phyloP scores from a whole-genome alignment of 2,888 invertebrate species.

The Cyclophora albipunctata region DNA sequence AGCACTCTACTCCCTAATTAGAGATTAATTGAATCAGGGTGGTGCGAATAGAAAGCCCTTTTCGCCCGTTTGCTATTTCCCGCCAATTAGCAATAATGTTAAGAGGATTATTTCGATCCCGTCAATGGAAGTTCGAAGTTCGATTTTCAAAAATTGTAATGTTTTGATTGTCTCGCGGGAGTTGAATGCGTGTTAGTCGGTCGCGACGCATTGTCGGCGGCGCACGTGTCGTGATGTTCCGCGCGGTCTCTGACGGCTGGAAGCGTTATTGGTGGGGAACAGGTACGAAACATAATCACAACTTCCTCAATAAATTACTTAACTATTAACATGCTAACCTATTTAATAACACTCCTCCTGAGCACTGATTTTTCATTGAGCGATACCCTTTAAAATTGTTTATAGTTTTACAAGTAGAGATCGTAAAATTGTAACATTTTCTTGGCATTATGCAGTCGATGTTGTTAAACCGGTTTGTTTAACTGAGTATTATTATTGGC shows the following conservation, averaged over 20 bases:
- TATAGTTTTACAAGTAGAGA: slow-evolving; percentile 2
- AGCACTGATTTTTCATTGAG: slow-evolving; percentile 8
- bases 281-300: slow-evolving; percentile 64
- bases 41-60: slow-evolving; percentile 44
- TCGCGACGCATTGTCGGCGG: slow-evolving; percentile 53
- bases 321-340: slow-evolving; percentile 29
- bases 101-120: slow-evolving; percentile 18
- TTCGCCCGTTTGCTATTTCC: slow-evolving; percentile 22
- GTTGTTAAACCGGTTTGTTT: too few relatives aligned
- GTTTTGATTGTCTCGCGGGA: slow-evolving; percentile 24
- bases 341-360: slow-evolving; percentile 21
- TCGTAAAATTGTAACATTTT: neutral
- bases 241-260: slow-evolving; percentile 64
- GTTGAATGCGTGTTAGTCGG: slow-evolving; percentile 43
- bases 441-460: neutral
- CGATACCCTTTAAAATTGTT: slow-evolving; percentile 1
- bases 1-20: slow-evolving; percentile 71
- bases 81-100: neutral
- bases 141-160: slow-evolving; percentile 29
- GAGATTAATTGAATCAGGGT: slow-evolving; percentile 67
- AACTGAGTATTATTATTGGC: too few relatives aligned
- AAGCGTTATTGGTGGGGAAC: slow-evolving; percentile 72
- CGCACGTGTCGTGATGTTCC: slow-evolving; percentile 64
- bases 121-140: slow-evolving; percentile 8
- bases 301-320: slow-evolving; percentile 50